Evolutionary conservation across 2,113 vertebrate species (phyloP).

Genomic region (Gyps fulvus): DNA sequence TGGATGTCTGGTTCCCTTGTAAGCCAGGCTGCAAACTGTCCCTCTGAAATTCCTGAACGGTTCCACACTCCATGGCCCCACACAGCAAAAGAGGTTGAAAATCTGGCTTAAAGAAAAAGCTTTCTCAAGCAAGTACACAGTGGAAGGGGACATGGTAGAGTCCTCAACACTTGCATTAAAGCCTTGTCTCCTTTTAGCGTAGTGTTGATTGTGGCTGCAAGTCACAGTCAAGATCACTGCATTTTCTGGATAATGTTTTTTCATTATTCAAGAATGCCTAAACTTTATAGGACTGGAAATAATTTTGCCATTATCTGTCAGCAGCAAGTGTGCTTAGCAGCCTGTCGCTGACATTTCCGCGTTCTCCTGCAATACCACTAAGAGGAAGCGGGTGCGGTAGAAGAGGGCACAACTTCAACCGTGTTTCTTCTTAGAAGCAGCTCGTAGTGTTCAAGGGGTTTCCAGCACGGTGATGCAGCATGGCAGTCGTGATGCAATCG

Average conservation of each 20-base stretch:
- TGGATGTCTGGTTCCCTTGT: not conserved
- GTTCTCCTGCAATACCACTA: rapidly evolving
- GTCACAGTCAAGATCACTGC: not conserved
- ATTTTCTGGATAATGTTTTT: not conserved
- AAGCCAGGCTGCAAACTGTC: not conserved
- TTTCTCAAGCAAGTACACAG: not conserved
- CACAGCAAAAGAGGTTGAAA: not conserved
- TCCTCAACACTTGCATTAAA: not conserved
- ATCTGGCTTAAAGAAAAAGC: not conserved
- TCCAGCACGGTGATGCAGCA: not conserved
- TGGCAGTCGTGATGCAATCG: not conserved
- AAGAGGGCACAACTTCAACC: not conserved
- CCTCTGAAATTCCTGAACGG: rapidly evolving
- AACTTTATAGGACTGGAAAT: not conserved
- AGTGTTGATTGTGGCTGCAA: not conserved
- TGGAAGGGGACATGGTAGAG: not conserved
- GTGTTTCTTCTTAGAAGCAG: not conserved
- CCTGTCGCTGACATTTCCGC: not conserved
- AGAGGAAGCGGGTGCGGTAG: not conserved
- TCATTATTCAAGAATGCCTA: not conserved
- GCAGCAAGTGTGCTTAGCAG: not conserved
- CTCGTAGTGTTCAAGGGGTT: not conserved
- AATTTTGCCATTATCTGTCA: not conserved
- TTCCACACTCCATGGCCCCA: not conserved
- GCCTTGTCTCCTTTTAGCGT: not conserved